Evolutionary conservation across 2,888 invertebrate genomes (phyloP), one percentile per base, ranked within the genome.

Genomic region (Candidula unifasciata): DNA sequence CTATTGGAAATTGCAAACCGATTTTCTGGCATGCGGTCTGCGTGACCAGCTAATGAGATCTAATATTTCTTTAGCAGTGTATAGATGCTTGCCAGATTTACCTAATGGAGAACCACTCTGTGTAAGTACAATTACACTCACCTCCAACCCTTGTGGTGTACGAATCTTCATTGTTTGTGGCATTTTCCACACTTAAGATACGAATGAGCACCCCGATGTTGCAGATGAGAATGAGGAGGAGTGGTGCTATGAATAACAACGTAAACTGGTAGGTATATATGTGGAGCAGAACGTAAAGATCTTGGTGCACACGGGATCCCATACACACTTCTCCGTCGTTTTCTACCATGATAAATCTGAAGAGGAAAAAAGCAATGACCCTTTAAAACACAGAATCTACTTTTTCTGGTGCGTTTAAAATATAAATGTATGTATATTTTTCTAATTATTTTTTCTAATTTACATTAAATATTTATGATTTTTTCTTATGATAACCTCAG

Each of bases 181-280:
- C 85, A 21, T 79, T 79, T 6, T 87, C 84, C 54, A 90, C 87
- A n/a, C 84, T 68, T 79, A 88, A 87, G 77, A 92, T 91, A 86
- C 90, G 90, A 77, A 86, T 86, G 16, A 93, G 88, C 10, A 92
- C 91, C 30, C 89, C 83, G 52, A 89, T 84, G 87, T 93, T 93
- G 85, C 90, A 90, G 37, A 90, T 37, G 18, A 92, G 88, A 30
- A 91, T 92, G 35, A 91, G 84, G 33, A 88, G 57, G 27, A 91
- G 90, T 0, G 93, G 93, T 0, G 91, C 83, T 16, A 88, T 84
- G 85, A 91, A 92, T 37, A 90, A 88, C 10, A 92, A 86, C 10
- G 88, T 84, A 52, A 92, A 87, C 86, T 92, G 91, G 81, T 92
- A 92, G 52, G 91, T 78, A 86, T 92, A 92, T 66, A 91, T 87